Evolutionary conservation across 2,888 invertebrate species (phyloP).

Genomic region (Cryptophagus acutangulus): DNA sequence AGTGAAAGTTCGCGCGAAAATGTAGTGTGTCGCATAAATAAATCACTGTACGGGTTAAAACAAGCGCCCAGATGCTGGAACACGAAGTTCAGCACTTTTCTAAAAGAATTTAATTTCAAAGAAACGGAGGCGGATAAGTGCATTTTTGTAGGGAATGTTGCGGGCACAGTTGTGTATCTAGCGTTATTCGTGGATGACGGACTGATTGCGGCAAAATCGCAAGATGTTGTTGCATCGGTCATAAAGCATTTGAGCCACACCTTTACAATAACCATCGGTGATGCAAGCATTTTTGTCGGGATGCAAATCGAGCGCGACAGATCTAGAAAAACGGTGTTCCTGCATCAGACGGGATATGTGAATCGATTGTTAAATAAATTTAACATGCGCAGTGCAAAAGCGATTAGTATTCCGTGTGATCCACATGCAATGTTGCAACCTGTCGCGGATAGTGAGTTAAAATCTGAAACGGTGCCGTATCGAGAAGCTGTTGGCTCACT

Average conservation of each 20-base stretch:
- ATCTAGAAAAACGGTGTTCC: too few species aligned
- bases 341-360: too few species aligned
- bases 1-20: too few species aligned
- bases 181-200: conserved; percentile 32
- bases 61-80: conserved; percentile 16
- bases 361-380: too few species aligned
- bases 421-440: too few species aligned
- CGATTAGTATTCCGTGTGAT: too few species aligned
- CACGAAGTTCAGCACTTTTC: conserved; percentile 28
- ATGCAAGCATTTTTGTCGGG: conserved; percentile 13
- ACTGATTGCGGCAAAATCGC: background rate
- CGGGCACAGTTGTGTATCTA: conserved; percentile 13
- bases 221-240: background rate
- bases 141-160: conserved; percentile 25
- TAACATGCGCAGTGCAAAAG: too few species aligned
- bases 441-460: too few species aligned
- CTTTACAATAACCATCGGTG: conserved; percentile 11
- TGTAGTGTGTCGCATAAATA: conserved; percentile 12
- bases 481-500: too few species aligned
- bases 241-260: background rate
- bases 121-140: conserved; percentile 31
- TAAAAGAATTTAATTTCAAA: conserved; percentile 27
- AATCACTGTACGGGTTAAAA: conserved; percentile 16
- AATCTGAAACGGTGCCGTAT: too few species aligned
- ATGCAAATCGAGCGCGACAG: conserved; percentile 13